Percentiles rank a stretch among this genome's conserved stretches.
These are phyloP conservation scores for Anseranas semipalmata DNA, from an alignment of 2,113 vertebrate genomes.

Conservation along the genomic window DNA sequence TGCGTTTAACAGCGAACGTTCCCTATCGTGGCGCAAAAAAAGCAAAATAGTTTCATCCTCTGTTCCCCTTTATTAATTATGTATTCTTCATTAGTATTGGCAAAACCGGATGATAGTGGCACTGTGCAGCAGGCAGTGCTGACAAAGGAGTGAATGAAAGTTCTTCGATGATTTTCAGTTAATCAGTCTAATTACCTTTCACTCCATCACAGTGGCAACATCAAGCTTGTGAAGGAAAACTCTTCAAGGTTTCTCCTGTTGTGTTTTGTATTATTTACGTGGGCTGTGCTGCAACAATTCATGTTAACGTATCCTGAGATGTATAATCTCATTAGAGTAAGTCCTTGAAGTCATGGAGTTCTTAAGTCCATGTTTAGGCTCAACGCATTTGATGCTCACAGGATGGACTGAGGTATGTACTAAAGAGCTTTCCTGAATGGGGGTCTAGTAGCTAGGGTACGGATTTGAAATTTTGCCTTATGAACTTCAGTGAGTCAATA, in stretches of 20 bases:
- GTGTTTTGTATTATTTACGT: background rate
- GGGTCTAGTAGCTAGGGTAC: background rate
- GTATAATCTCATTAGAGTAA: background rate
- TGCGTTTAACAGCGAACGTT: background rate
- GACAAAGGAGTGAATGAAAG: background rate
- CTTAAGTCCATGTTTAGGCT: background rate
- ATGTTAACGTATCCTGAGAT: background rate
- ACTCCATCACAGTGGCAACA: background rate
- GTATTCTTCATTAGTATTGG: background rate
- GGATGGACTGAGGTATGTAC: background rate
- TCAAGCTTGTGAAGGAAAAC: background rate
- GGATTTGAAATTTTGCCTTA: background rate
- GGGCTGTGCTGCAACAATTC: background rate
- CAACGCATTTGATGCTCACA: background rate
- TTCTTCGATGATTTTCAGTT: constrained; percentile 1
- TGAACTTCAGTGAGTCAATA: background rate
- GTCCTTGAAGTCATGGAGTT: background rate
- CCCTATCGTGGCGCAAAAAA: background rate
- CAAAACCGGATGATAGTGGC: background rate
- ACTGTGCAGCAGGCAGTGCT: background rate
- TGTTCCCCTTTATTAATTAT: background rate
- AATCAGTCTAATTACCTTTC: background rate
- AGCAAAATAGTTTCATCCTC: background rate
- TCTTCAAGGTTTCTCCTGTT: background rate
- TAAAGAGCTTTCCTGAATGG: background rate